Percentiles rank a stretch among this genome's conserved stretches.
phyloP scores from a whole-genome alignment of 1,140 invertebrate species.

The Neuroterus valhalla region DNA sequence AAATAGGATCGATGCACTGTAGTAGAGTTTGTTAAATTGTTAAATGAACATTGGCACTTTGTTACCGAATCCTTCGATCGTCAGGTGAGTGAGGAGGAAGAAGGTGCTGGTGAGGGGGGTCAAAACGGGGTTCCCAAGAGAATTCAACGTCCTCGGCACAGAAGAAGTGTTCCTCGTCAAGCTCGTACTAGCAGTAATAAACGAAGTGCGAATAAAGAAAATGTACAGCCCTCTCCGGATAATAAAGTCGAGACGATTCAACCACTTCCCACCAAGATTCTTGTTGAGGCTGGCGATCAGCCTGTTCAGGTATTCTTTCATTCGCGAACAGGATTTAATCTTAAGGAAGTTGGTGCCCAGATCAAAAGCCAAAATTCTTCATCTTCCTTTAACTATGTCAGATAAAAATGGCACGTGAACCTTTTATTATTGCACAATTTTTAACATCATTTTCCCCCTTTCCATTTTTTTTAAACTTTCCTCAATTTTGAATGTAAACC shows the following conservation, averaged over 20 bases:
- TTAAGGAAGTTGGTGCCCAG: neutral
- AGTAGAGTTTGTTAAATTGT: neutral
- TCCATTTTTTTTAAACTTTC: no score
- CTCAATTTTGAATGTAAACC: no score
- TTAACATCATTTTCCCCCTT: neutral
- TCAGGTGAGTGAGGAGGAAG: constrained; percentile 54
- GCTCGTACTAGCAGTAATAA: constrained; percentile 47
- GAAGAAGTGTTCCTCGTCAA: constrained; percentile 49
- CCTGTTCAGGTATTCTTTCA: constrained; percentile 46
- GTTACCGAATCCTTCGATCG: constrained; percentile 18
- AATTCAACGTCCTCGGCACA: constrained; percentile 53
- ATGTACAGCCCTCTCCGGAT: constrained; percentile 39
- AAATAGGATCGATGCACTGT: neutral
- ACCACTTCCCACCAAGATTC: constrained; percentile 41
- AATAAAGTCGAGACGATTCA: constrained; percentile 33
- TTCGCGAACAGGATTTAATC: neutral
- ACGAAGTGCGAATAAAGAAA: constrained; percentile 48
- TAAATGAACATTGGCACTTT: neutral
- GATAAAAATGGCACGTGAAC: no score
- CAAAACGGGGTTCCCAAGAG: constrained; percentile 42
- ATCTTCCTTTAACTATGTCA: no score
- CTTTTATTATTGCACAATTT: no score
- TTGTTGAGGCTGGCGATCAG: constrained; percentile 44
- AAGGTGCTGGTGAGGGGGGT: constrained; percentile 41
- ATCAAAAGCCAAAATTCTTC: neutral